Evolutionary conservation across 2,113 vertebrate species (phyloP).

Genomic region (Ptilonorhynchus violaceus): DNA sequence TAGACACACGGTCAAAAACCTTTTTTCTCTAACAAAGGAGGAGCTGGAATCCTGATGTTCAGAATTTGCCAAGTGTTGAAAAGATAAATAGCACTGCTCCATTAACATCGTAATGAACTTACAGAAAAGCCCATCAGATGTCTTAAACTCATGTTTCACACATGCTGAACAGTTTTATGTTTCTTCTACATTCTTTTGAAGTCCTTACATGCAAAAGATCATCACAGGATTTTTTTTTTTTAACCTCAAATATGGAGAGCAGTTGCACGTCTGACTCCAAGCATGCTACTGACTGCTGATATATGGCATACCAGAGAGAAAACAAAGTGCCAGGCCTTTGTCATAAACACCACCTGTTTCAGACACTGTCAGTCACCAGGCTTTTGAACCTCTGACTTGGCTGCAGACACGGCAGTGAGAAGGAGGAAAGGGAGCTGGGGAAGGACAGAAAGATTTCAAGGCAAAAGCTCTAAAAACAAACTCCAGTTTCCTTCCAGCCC

Average conservation of each 20-base stretch:
- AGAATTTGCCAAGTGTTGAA: background rate
- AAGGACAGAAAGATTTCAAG: constrained; percentile 7
- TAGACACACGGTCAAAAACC: background rate
- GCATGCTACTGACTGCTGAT: background rate
- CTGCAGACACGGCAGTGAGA: background rate
- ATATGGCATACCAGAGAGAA: background rate
- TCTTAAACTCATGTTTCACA: background rate
- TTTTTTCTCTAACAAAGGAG: background rate
- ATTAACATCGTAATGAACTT: background rate
- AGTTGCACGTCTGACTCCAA: background rate
- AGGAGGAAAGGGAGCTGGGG: background rate
- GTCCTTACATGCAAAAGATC: background rate
- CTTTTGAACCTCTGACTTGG: background rate
- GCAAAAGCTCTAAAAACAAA: constrained; percentile 11
- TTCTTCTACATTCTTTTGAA: constrained; percentile 6
- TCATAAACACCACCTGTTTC: background rate
- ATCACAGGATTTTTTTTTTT: background rate
- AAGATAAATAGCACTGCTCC: background rate
- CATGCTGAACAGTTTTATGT: background rate
- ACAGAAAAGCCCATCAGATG: background rate
- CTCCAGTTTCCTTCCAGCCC: background rate
- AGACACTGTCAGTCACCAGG: background rate
- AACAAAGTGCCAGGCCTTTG: background rate
- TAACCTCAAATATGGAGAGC: background rate
- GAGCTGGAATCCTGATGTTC: background rate